Percentiles rank a stretch among this genome's conserved stretches.
Conservation (phyloP, 1,140 invertebrate genomes). For the Drosophila nigromelanica region DNA sequence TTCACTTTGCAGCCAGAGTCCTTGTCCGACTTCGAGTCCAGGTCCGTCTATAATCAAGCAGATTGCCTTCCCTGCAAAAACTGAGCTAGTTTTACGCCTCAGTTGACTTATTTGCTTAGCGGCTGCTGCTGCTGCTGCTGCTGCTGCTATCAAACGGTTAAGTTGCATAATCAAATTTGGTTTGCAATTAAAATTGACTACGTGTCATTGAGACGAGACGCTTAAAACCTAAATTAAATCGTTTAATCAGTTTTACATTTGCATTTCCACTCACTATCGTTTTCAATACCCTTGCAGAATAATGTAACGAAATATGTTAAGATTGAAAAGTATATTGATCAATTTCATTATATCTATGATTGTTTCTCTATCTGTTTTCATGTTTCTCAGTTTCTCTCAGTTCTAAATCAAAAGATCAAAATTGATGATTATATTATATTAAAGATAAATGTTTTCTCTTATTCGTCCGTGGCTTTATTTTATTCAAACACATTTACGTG, state of each 20-base stretch:
- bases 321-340: too few relatives aligned
- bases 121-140: not conserved
- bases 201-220: constrained; percentile 30
- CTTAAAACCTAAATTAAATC: constrained; percentile 18
- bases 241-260: constrained; percentile 47
- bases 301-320: too few relatives aligned
- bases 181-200: constrained; percentile 64
- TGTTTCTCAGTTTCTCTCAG: too few relatives aligned
- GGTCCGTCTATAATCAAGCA: constrained; percentile 52
- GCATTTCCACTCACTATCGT: not conserved
- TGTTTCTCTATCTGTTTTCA: too few relatives aligned
- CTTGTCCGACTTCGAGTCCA: not conserved
- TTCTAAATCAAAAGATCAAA: too few relatives aligned
- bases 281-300: not conserved
- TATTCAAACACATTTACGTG: not conserved
- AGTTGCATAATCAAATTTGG: constrained; percentile 60
- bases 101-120: constrained; percentile 62
- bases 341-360: too few relatives aligned
- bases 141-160: constrained; percentile 30
- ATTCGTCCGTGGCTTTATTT: not conserved
- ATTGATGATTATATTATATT: too few relatives aligned
- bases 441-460: constrained; percentile 1
- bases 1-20: constrained; percentile 56
- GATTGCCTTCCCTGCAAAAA: constrained; percentile 35
- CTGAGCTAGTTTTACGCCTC: constrained; percentile 58